Evolutionary conservation across 2,888 invertebrate species (phyloP), one percentile per base, ranked within the genome.

Genomic region (Lamproptera curius): DNA sequence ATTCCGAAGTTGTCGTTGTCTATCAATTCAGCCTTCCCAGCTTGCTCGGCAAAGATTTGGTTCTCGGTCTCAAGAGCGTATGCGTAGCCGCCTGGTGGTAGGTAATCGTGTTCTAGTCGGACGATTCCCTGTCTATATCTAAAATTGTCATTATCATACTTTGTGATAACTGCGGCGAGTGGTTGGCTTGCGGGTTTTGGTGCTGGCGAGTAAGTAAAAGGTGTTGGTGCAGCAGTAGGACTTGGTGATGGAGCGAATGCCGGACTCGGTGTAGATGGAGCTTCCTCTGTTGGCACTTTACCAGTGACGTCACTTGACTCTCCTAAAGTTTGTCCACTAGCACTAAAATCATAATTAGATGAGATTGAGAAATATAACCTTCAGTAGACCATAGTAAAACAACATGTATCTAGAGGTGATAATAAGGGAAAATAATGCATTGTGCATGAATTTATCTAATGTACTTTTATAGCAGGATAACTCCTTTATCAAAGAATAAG

Each of bases 11-110:
- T 61, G 33, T 80, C 76, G 33, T 52, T 73, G 56, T 73, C 70
- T n/a, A 79, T 61, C 51, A 71, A 62, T 52, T 85, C 85, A 1
- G 85, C 42, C 33, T 72, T 71, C 23, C 87, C 87, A 15, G 73
- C 66, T 62, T 87, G 85, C 52, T 87, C 87, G 2, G 83, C 83
- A 11, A 82, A 76, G 53, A 87, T 87, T 51, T 77, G 86, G 71
- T 87, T 87, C 52, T 85, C 82, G 10, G 87, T 87, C 59, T 87
- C 85, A 51, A 83, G 86, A 11, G 83, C 66, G 62, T 81, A 87
- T 60, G 82, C 86, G 65, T 87, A 87, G 16, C 80, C 80, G 6
- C 13, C 31, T 14, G 48, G 48, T 16, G 71, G 64, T 0, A 26
- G 13, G 14, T 73, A 51, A 0, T 81, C 74, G n/a, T 56, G 63